Evolutionary conservation across 2,888 invertebrate species (phyloP).

Genomic region (Drosophila paracracens): DNA sequence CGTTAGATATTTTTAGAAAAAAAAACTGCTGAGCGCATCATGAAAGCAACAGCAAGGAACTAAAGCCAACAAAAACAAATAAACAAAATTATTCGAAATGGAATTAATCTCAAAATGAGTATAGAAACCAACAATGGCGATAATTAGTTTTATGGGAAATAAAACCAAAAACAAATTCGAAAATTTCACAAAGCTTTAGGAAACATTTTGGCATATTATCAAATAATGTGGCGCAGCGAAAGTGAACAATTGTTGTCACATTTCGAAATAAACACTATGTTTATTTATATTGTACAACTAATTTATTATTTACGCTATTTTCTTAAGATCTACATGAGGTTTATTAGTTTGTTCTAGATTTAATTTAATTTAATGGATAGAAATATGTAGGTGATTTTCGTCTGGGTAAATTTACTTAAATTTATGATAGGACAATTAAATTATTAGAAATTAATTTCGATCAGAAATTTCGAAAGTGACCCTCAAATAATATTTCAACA

Average conservation of each 20-base stretch:
- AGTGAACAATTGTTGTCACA: conserved; percentile 70
- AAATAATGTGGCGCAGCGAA: conserved; percentile 59
- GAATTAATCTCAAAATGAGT: conserved; percentile 68
- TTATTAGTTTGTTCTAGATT: conserved; percentile 18
- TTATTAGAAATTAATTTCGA: conserved; percentile 48
- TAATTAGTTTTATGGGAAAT: conserved; percentile 61
- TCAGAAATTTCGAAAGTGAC: conserved; percentile 75
- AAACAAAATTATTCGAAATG: conserved; percentile 78
- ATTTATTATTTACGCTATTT: conserved; percentile 44
- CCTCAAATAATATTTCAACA: conserved; percentile 80
- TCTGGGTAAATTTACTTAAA: conserved; percentile 42
- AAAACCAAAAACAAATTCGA: conserved; percentile 19
- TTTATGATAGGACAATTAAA: conserved; percentile 42
- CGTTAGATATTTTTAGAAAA: conserved; percentile 72
- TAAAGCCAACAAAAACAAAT: conserved; percentile 57
- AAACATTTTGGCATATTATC: conserved; percentile 56
- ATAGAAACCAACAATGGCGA: conserved; percentile 46
- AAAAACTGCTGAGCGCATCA: conserved; percentile 19
- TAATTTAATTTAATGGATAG: conserved; percentile 19
- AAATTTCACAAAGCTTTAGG: conserved; percentile 22
- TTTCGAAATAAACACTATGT: conserved; percentile 28
- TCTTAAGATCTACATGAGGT: conserved; percentile 45
- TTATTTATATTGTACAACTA: conserved; percentile 27
- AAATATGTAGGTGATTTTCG: conserved; percentile 3
- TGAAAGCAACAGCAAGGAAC: conserved; percentile 40